phyloP scores from a whole-genome alignment of 2,888 invertebrate species.

The Fragum sueziense region DNA sequence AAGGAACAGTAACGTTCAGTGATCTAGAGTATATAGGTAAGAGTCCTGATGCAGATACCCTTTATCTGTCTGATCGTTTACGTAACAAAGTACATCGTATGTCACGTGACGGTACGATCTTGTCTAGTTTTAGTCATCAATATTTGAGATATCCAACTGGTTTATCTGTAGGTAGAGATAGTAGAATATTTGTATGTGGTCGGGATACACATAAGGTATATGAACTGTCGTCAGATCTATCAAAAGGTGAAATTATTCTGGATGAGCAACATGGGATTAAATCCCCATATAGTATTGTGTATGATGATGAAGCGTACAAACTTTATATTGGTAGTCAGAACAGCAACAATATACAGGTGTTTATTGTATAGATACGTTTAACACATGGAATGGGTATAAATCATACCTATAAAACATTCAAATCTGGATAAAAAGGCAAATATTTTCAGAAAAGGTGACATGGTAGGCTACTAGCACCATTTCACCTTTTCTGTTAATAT shows the following conservation, averaged over 20 bases:
- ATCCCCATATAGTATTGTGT: neutral
- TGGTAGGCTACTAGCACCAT: no score
- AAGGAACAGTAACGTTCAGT: neutral
- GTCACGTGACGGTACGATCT: neutral
- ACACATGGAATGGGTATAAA: no score
- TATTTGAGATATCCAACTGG: neutral
- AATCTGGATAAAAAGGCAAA: no score
- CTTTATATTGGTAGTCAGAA: neutral
- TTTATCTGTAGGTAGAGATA: neutral
- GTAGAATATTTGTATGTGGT: slow-evolving; percentile 6
- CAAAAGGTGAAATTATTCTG: slow-evolving; percentile 1
- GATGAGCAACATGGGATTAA: neutral
- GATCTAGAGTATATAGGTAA: neutral
- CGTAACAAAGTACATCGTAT: neutral
- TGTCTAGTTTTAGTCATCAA: neutral
- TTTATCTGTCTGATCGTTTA: slow-evolving; percentile 1
- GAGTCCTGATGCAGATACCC: neutral
- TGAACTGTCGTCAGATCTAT: neutral
- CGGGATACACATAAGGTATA: neutral
- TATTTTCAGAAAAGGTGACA: no score
- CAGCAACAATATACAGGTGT: neutral
- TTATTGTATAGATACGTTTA: neutral
- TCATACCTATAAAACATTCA: no score
- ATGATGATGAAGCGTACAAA: slow-evolving; percentile 9
- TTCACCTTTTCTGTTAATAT: no score